These are phyloP conservation scores for Montipora capitata DNA, from an alignment of 92 coral and sea anemone species.

Conservation along the genomic window DNA sequence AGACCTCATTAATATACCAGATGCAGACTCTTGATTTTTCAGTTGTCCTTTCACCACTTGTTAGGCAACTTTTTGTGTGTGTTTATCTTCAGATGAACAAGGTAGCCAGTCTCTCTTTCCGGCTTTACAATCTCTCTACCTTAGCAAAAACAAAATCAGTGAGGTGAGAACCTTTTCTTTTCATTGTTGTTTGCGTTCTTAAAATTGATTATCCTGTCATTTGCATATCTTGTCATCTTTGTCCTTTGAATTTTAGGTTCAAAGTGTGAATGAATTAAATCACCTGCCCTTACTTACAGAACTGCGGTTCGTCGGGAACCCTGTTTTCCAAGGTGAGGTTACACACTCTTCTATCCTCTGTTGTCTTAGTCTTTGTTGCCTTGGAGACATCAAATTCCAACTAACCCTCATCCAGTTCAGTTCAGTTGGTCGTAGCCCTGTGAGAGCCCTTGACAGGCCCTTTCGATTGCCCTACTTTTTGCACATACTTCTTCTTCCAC, in stretches of 20 bases:
- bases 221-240: background rate
- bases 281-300: constrained; percentile 68
- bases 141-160: constrained; percentile 80
- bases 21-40: no score
- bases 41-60: no score
- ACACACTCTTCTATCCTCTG: no score
- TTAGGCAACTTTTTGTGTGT: background rate
- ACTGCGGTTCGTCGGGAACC: constrained; percentile 78
- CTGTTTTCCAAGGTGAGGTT: constrained; percentile 82
- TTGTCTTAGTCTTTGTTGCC: no score
- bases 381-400: no score
- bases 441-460: no score
- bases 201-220: background rate
- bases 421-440: no score
- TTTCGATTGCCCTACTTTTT: no score
- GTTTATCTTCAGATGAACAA: constrained; percentile 39
- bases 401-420: no score
- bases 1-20: no score
- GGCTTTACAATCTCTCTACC: constrained; percentile 69
- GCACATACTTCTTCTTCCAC: no score
- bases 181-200: background rate
- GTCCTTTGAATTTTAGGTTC: constrained; percentile 53
- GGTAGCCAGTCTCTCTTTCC: constrained; percentile 43
- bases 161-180: constrained; percentile 62
- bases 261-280: constrained; percentile 87